A percentile compares a stretch with the other conserved stretches of the same genome.
Evolutionary conservation across 2,797 vertebrate genomes (phyloP).

Genomic region (Geotria australis): DNA sequence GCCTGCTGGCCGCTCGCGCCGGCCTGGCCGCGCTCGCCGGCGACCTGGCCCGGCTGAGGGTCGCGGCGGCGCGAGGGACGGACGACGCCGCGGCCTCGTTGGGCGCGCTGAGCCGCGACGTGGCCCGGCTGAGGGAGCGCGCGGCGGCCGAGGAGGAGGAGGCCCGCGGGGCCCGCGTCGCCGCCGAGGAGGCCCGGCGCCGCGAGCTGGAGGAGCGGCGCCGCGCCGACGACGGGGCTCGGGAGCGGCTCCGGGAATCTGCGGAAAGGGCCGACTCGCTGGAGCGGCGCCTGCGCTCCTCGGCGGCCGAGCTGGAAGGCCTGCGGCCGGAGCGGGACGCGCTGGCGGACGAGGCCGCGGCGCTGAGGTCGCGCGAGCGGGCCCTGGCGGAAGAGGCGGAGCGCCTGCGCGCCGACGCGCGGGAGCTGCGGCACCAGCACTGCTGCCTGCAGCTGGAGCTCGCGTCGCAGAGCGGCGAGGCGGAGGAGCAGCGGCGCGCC

Average conservation of each 20-base stretch:
- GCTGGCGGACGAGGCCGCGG: background rate
- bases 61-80: background rate
- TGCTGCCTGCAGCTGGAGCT: background rate
- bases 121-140: background rate
- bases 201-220: background rate
- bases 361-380: background rate
- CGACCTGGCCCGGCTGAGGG: background rate
- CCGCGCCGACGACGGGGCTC: background rate
- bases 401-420: background rate
- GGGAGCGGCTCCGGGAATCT: background rate
- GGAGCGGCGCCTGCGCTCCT: too few relatives aligned
- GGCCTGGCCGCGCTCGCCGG: background rate
- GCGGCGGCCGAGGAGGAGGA: background rate
- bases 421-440: background rate
- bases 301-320: background rate
- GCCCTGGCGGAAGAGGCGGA: background rate
- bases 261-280: too few relatives aligned
- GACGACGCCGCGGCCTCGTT: background rate
- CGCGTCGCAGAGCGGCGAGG: background rate
- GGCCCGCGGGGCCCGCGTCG: background rate
- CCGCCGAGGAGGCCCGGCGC: background rate
- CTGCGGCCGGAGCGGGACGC: background rate
- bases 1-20: background rate
- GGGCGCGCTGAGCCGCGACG: too few relatives aligned
- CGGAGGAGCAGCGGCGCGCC: background rate